Evolutionary conservation across 2,888 invertebrate species (phyloP), one percentile per base, ranked within the genome.

Genomic region (Trissolcus japonicus): DNA sequence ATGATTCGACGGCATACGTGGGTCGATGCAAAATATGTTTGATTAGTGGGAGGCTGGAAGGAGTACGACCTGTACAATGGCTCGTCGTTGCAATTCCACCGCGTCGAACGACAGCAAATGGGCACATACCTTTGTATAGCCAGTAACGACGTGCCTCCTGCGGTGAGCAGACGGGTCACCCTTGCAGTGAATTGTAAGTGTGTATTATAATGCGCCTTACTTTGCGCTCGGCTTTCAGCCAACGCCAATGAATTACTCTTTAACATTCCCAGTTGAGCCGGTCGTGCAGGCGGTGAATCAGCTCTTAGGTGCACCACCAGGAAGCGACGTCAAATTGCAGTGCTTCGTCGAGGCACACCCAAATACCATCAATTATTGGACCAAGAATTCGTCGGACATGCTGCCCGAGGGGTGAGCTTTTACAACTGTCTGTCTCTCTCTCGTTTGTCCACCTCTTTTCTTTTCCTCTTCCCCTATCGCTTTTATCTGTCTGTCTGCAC

Each of bases 51-150:
- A 60, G 69, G 69, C 35, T 78, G 73, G 63, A 61, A 66, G 50
- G 69, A 73, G 48, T 65, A 73, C 43, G 94, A 95, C 84, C 94
- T 93, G 72, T 94, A 93, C 90, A 94, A 94, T 83, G 96, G 96
- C 80, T 93, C 94, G 79, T 91, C 92, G 76, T 89, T 95, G 82
- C 91, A 93, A 80, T 92, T 97, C 84, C 92, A 94, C 91, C 93
- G 95, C 78, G 92, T 97, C 83, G 95, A 96, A 86, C 91, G 97
- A 61, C 92, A 94, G 83, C 97, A 97, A 91, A 97, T 96, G 95
- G 97, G 96, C 43, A 94, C 95, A 35, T 97, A 96, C 89, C 92
- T 97, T 83, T 97, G 97, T 91, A 96, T 96, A 84, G 97, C 97
- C 13, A 94, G 94, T 85, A 97, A 97, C 88, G 96, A 96, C 88